Conservation (phyloP, 2,113 vertebrate genomes). For the Melanotaenia duboulayi region DNA sequence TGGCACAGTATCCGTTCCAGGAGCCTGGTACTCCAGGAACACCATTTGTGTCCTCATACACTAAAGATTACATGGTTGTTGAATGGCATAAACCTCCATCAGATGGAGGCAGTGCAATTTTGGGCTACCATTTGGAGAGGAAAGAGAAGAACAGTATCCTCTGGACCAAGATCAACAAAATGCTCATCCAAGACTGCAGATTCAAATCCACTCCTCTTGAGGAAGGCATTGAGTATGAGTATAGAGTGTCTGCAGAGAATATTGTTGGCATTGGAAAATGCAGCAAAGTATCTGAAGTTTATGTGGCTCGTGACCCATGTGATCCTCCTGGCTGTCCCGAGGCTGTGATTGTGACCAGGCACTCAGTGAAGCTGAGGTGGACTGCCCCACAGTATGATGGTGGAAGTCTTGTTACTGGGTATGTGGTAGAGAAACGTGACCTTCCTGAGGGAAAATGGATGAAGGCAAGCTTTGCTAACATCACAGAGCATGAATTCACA, state of each 20-base stretch:
- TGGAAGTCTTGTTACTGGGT: slow-evolving; percentile 94
- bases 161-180: slow-evolving; percentile 97
- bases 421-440: slow-evolving; percentile 95
- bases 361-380: slow-evolving; percentile 92
- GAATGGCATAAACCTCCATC: slow-evolving; percentile 97
- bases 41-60: slow-evolving; percentile 88
- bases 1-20: slow-evolving; percentile 98
- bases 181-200: slow-evolving; percentile 91
- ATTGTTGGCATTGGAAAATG: slow-evolving; percentile 94
- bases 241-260: slow-evolving; percentile 95
- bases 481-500: slow-evolving; percentile 92
- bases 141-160: slow-evolving; percentile 99
- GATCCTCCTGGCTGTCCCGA: slow-evolving; percentile 94
- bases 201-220: slow-evolving; percentile 94
- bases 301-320: slow-evolving; percentile 93
- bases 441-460: slow-evolving; percentile 98
- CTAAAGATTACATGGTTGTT: slow-evolving; percentile 94
- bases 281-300: slow-evolving; percentile 96
- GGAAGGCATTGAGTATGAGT: slow-evolving; percentile 98
- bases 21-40: slow-evolving; percentile 97
- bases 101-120: slow-evolving; percentile 93
- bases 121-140: slow-evolving; percentile 96
- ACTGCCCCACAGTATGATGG: slow-evolving; percentile 93
- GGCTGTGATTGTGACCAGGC: slow-evolving; percentile 93
- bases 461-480: slow-evolving; percentile 97